Conservation (phyloP, 2,888 invertebrate genomes). For the Ethmia dodecea region DNA sequence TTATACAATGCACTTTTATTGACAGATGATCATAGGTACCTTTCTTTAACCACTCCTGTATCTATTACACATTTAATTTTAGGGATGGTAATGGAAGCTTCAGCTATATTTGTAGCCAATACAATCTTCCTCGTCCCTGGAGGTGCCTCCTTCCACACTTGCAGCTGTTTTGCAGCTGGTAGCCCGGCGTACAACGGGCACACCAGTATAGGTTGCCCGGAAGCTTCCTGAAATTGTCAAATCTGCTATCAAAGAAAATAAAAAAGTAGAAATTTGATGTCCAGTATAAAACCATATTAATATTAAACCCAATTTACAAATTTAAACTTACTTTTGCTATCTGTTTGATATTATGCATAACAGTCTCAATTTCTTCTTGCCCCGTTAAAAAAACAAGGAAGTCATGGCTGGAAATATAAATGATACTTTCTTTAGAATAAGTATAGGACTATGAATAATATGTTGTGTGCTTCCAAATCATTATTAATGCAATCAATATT, state of each 20-base stretch:
- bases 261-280: no score
- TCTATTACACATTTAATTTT: slow-evolving; percentile 95
- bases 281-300: no score
- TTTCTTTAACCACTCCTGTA: slow-evolving; percentile 93
- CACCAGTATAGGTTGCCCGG: slow-evolving; percentile 83
- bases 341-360: slow-evolving; percentile 84
- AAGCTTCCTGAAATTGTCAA: slow-evolving; percentile 63
- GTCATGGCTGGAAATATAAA: slow-evolving; percentile 83
- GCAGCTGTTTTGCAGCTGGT: slow-evolving; percentile 90
- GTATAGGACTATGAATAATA: neutral
- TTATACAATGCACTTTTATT: no score
- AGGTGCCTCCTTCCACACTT: slow-evolving; percentile 87
- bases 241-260: slow-evolving; percentile 19
- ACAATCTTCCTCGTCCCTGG: slow-evolving; percentile 91
- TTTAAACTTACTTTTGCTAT: slow-evolving; percentile 81
- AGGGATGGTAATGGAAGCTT: slow-evolving; percentile 97
- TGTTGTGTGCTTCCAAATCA: neutral
- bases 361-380: slow-evolving; percentile 97
- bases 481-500: neutral
- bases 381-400: slow-evolving; percentile 96
- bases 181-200: slow-evolving; percentile 95
- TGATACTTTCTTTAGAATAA: neutral
- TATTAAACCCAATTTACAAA: no score
- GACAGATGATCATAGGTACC: no score
- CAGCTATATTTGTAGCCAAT: slow-evolving; percentile 97